Percentiles rank a stretch among this genome's conserved stretches.
phyloP scores from a whole-genome alignment of 1,140 invertebrate genomes.

The Orussus abietinus region DNA sequence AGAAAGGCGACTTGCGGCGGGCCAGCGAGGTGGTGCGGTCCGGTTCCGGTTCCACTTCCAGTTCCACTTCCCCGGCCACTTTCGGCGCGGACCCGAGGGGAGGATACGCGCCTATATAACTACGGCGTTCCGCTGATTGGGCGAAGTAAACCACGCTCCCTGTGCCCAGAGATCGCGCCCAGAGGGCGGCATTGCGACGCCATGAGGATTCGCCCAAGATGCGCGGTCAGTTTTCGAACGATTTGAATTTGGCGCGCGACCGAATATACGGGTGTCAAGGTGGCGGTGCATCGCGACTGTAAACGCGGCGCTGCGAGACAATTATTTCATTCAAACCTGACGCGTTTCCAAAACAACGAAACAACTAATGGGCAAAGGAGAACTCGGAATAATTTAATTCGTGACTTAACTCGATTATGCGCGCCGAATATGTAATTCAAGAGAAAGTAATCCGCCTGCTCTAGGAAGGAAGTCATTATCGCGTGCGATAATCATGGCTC shows the following conservation, averaged over 20 bases:
- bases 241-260: background rate
- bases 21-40: background rate
- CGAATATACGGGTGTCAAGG: too few relatives aligned
- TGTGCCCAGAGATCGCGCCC: conserved; percentile 39
- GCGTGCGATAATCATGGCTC: too few relatives aligned
- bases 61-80: background rate
- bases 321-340: too few relatives aligned
- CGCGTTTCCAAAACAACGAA: too few relatives aligned
- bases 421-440: too few relatives aligned
- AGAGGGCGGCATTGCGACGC: conserved; percentile 30
- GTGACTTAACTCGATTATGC: too few relatives aligned
- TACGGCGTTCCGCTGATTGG: conserved; percentile 51
- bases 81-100: conserved; percentile 23
- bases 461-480: too few relatives aligned
- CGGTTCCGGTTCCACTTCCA: background rate
- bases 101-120: conserved; percentile 54
- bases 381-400: too few relatives aligned
- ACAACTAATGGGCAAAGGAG: too few relatives aligned
- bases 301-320: too few relatives aligned
- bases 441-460: too few relatives aligned
- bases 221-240: conserved; percentile 50
- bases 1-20: conserved; percentile 18
- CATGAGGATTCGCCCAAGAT: conserved; percentile 52
- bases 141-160: conserved; percentile 50
- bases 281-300: too few relatives aligned